These are phyloP conservation scores for Hecatera dysodea DNA, from an alignment of 2,888 invertebrate genomes.

Conservation along the genomic window DNA sequence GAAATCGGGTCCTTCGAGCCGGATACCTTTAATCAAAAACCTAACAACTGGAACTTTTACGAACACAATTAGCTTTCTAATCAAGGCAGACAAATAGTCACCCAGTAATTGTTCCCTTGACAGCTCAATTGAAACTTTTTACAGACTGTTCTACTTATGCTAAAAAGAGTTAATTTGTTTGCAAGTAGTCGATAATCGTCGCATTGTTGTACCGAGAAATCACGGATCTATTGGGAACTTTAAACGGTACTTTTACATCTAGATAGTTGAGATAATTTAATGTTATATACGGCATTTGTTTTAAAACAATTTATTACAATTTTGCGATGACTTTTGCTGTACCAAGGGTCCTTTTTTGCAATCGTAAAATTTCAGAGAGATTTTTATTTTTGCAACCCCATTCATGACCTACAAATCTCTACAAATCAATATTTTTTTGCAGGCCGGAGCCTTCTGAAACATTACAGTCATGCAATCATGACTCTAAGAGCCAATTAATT, in stretches of 20 bases:
- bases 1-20: constrained; percentile 5
- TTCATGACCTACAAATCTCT: too few relatives aligned
- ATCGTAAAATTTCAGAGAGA: background rate
- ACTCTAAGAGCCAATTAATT: background rate
- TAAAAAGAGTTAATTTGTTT: constrained; percentile 65
- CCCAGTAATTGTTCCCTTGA: constrained; percentile 47
- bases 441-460: background rate
- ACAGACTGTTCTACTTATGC: constrained; percentile 58
- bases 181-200: constrained; percentile 57
- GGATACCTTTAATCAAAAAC: background rate
- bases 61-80: constrained; percentile 52
- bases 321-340: background rate
- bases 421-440: too few relatives aligned
- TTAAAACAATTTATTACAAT: background rate
- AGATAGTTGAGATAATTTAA: constrained; percentile 20
- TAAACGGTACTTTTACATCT: constrained; percentile 22
- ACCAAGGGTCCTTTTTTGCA: background rate
- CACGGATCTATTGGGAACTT: constrained; percentile 38
- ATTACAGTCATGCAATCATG: background rate
- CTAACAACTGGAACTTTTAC: background rate
- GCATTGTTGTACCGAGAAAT: constrained; percentile 62
- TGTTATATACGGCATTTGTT: constrained; percentile 1
- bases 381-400: background rate
- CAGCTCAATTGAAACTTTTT: constrained; percentile 57
- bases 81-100: constrained; percentile 35